These are phyloP conservation scores for Leptoclinus maculatus DNA, from an alignment of 2,797 vertebrate species.

Conservation along the genomic window DNA sequence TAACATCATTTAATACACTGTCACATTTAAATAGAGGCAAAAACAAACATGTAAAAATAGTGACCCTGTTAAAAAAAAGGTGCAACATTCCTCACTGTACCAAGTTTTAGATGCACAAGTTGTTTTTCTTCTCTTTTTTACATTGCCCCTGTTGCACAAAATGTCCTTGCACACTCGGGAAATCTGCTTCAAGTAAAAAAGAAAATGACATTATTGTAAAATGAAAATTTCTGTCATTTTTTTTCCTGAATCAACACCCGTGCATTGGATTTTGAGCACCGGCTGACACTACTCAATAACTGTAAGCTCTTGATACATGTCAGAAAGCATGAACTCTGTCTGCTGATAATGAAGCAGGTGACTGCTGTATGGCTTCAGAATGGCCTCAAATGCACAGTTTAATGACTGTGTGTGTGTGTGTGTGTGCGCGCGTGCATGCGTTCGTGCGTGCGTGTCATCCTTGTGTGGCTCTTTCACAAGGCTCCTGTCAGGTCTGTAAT, in stretches of 20 bases:
- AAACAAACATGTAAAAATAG: slow-evolving; percentile 35
- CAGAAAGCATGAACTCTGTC: slow-evolving; percentile 85
- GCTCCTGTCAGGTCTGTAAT: slow-evolving; percentile 91
- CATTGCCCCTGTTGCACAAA: background rate
- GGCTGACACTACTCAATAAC: slow-evolving; percentile 76
- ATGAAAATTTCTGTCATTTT: slow-evolving; percentile 22
- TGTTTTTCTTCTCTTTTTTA: background rate
- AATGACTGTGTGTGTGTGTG: slow-evolving; percentile 82
- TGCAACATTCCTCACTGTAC: background rate
- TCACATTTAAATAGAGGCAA: slow-evolving; percentile 48
- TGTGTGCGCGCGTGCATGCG: slow-evolving; percentile 70
- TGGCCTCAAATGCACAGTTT: slow-evolving; percentile 87
- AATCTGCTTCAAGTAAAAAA: slow-evolving; percentile 10
- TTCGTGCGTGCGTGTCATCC: slow-evolving; percentile 74
- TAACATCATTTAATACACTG: slow-evolving; percentile 62
- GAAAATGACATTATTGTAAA: slow-evolving; percentile 21
- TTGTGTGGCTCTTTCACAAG: slow-evolving; percentile 87
- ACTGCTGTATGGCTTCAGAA: slow-evolving; percentile 84
- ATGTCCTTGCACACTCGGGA: slow-evolving; percentile 19
- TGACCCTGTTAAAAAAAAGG: slow-evolving; percentile 38
- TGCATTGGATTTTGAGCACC: slow-evolving; percentile 53
- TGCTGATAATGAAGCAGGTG: slow-evolving; percentile 91
- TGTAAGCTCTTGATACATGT: slow-evolving; percentile 81
- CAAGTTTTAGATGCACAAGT: slow-evolving; percentile 12
- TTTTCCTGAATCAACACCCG: slow-evolving; percentile 32